Conservation (phyloP, 2,113 vertebrate genomes). For the Panthera uncia region DNA sequence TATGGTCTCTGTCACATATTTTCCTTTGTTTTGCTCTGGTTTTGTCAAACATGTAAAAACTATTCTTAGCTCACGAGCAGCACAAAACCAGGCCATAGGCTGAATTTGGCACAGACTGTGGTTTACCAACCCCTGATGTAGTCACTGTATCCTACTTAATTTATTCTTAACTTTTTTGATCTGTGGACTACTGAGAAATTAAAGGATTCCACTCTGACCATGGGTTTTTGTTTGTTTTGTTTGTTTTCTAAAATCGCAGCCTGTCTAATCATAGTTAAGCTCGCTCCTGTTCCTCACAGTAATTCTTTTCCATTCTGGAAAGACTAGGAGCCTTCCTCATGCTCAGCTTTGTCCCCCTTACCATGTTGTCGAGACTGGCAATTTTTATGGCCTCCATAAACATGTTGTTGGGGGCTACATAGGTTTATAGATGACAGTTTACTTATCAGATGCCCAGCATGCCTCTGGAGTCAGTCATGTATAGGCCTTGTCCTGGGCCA, state of each 20-base stretch:
- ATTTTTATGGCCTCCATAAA: neutral
- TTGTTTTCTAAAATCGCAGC: neutral
- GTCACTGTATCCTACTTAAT: neutral
- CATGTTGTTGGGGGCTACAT: neutral
- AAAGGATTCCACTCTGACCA: neutral
- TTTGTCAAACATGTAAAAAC: constrained; percentile 34
- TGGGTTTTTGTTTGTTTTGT: neutral
- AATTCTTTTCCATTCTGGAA: neutral
- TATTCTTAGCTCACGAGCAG: neutral
- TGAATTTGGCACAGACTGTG: neutral
- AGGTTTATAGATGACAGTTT: neutral
- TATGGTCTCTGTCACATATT: constrained; percentile 34
- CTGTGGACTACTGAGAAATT: neutral
- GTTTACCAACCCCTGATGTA: neutral
- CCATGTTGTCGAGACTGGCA: neutral
- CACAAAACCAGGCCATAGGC: neutral
- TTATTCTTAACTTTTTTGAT: neutral
- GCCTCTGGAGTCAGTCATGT: neutral
- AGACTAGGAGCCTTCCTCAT: neutral
- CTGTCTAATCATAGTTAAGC: neutral
- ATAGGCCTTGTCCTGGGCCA: neutral
- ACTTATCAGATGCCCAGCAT: neutral
- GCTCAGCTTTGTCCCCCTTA: neutral
- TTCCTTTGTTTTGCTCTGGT: neutral
- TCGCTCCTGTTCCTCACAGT: neutral